phyloP scores from a whole-genome alignment of 2,113 vertebrate genomes.

The Pelobates fuscus region DNA sequence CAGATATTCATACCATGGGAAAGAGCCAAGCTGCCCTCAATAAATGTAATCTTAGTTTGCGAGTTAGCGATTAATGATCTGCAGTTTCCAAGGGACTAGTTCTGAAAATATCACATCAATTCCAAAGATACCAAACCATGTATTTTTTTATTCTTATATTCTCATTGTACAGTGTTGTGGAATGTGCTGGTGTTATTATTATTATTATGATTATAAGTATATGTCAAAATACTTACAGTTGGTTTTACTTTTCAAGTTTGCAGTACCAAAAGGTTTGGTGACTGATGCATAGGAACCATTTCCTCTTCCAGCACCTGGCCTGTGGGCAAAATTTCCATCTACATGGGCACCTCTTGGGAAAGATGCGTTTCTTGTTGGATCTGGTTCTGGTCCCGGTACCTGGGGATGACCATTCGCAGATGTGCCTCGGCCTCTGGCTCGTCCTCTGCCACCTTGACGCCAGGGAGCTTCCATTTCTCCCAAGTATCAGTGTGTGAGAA shows the following conservation, averaged over 20 bases:
- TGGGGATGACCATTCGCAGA: conserved; percentile 14
- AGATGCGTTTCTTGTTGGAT: conserved; percentile 34
- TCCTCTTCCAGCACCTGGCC: conserved; percentile 12
- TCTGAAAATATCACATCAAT: too few relatives aligned
- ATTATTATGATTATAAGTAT: too few relatives aligned
- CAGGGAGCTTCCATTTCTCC: conserved; percentile 81
- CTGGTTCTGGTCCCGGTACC: conserved; percentile 33
- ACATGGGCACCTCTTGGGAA: conserved; percentile 2
- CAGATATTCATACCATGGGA: too few relatives aligned
- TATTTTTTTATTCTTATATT: too few relatives aligned
- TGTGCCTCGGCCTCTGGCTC: conserved; percentile 66
- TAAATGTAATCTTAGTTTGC: too few relatives aligned
- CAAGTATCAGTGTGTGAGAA: neutral
- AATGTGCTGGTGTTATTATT: too few relatives aligned
- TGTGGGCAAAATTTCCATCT: neutral
- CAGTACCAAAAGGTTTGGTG: neutral
- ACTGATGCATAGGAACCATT: conserved; percentile 17
- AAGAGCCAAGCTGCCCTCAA: too few relatives aligned
- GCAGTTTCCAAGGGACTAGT: too few relatives aligned
- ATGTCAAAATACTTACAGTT: conserved; percentile 24
- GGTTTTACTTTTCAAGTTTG: neutral
- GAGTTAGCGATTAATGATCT: too few relatives aligned
- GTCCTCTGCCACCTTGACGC: conserved; percentile 79
- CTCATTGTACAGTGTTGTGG: too few relatives aligned
- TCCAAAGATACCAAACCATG: too few relatives aligned